phyloP scores from a whole-genome alignment of 1,140 invertebrate genomes.

The Plectus sambesii region DNA sequence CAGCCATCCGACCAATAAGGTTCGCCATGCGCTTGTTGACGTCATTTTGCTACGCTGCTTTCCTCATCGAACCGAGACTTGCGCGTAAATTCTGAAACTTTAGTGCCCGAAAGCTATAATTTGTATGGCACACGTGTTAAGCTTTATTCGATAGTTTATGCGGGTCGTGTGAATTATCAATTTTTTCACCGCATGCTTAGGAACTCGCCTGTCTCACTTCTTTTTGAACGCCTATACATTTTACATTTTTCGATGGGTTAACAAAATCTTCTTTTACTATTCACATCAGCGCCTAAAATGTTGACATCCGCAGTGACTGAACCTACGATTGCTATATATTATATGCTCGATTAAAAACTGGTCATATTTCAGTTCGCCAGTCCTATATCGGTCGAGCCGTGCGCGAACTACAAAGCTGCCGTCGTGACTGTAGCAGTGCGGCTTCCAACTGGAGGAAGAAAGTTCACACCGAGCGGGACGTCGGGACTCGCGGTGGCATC shows the following conservation, averaged over 20 bases:
- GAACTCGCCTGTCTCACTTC: not conserved
- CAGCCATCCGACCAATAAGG: no score
- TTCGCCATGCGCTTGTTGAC: no score
- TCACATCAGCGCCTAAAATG: not conserved
- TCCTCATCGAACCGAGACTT: no score
- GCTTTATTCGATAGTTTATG: no score
- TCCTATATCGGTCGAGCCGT: conserved; percentile 42
- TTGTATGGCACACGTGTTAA: no score
- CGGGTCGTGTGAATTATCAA: no score
- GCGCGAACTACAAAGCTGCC: conserved; percentile 38
- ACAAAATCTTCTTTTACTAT: not conserved
- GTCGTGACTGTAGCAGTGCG: conserved; percentile 41
- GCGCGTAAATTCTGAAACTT: no score
- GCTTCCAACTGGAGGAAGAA: conserved; percentile 36
- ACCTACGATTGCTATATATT: conserved; percentile 1
- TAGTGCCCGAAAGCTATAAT: no score
- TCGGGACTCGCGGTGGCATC: conserved; percentile 42
- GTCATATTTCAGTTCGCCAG: conserved; percentile 26
- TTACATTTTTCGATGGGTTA: no score
- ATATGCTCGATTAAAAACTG: not conserved
- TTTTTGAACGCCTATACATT: not conserved
- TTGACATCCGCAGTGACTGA: not conserved
- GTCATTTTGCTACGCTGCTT: no score
- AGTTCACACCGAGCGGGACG: conserved; percentile 38
- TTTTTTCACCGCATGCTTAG: not conserved